phyloP scores from a whole-genome alignment of 2,113 vertebrate genomes.

The Diadophis punctatus region DNA sequence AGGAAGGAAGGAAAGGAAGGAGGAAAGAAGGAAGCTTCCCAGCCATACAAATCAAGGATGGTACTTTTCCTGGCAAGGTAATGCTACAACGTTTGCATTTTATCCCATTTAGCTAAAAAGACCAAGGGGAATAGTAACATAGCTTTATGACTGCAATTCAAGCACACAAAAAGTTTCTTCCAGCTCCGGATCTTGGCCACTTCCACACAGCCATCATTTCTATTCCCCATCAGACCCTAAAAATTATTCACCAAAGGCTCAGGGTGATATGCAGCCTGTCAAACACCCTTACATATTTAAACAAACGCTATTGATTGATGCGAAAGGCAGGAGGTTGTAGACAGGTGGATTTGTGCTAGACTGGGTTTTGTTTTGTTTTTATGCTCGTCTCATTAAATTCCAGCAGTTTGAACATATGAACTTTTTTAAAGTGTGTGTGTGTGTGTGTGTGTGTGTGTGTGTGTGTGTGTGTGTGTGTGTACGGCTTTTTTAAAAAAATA shows the following conservation, averaged over 20 bases:
- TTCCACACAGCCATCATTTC: not conserved
- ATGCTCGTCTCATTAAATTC: slow-evolving; percentile 19
- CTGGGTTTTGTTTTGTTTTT: not conserved
- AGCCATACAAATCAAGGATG: not conserved
- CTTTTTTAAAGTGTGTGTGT: not conserved
- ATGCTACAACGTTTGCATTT: not conserved
- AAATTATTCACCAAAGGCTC: slow-evolving; percentile 51
- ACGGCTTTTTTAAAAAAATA: not conserved
- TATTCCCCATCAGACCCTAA: slow-evolving; percentile 26
- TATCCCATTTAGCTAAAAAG: not conserved
- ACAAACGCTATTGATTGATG: slow-evolving; percentile 42
- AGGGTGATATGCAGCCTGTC: slow-evolving; percentile 66
- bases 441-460: not conserved
- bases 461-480: no score
- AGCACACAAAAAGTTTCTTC: not conserved
- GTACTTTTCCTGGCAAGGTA: not conserved
- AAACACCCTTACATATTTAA: slow-evolving; percentile 63
- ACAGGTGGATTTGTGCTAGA: slow-evolving; percentile 26
- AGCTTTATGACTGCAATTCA: not conserved
- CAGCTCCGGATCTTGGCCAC: not conserved
- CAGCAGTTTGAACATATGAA: slow-evolving; percentile 4
- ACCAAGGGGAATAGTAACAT: not conserved
- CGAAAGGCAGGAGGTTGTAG: slow-evolving; percentile 25
- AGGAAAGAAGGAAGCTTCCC: not conserved
- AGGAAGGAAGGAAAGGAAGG: no score